Evolutionary conservation across 2,797 vertebrate genomes (phyloP).

Genomic region (Paguma larvata): DNA sequence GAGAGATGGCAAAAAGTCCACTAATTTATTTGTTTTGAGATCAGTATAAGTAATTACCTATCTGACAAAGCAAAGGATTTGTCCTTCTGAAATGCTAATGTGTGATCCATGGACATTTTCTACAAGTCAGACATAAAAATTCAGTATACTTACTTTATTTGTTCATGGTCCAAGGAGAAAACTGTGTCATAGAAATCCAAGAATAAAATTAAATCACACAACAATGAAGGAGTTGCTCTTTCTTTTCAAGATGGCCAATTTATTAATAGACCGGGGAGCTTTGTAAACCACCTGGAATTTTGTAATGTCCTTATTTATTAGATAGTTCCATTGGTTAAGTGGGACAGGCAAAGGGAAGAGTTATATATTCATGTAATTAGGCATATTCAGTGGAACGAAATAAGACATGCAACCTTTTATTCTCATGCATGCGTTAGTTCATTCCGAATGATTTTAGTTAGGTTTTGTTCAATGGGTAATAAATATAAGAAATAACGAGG

Average conservation of each 20-base stretch:
- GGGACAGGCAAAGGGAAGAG: not conserved
- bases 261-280: not conserved
- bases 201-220: not conserved
- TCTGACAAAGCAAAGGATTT: not conserved
- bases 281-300: not conserved
- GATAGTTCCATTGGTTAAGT: not conserved
- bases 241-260: not conserved
- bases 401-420: not conserved
- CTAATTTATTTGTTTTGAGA: not conserved
- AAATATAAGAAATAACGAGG: slow-evolving; percentile 77
- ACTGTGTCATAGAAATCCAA: not conserved
- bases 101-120: not conserved
- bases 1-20: not conserved
- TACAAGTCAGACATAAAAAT: not conserved
- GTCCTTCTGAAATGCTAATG: not conserved
- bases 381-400: not conserved
- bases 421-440: slow-evolving; percentile 7
- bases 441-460: slow-evolving; percentile 57
- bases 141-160: not conserved
- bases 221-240: not conserved
- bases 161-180: not conserved
- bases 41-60: not conserved
- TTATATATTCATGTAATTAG: not conserved
- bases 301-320: not conserved
- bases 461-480: slow-evolving; percentile 58